phyloP scores from a whole-genome alignment of 2,797 vertebrate genomes.

The Cuniculus paca region DNA sequence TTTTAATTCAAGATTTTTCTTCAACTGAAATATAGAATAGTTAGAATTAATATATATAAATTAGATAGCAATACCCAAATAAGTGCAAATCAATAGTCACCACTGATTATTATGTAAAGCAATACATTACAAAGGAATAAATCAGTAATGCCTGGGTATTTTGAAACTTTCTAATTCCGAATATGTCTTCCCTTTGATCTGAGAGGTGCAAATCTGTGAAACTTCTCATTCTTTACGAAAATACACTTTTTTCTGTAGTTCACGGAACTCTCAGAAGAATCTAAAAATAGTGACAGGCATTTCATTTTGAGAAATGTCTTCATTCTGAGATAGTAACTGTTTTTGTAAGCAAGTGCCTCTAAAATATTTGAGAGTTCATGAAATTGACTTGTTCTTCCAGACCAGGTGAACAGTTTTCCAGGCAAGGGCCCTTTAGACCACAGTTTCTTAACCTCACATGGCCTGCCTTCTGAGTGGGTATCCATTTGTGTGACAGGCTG shows the following conservation, averaged over 20 bases:
- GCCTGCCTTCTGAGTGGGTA: background rate
- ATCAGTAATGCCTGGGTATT: background rate
- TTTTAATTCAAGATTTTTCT: constrained; percentile 56
- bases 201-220: background rate
- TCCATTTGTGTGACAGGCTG: background rate
- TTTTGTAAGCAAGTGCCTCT: background rate
- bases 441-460: background rate
- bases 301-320: background rate
- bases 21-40: background rate
- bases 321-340: background rate
- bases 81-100: background rate
- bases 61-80: constrained; percentile 32
- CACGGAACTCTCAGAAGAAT: background rate
- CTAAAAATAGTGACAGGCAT: background rate
- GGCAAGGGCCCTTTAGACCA: background rate
- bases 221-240: background rate
- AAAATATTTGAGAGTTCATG: background rate
- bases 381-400: background rate
- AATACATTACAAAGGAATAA: background rate
- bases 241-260: background rate
- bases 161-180: constrained; percentile 28
- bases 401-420: background rate
- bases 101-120: background rate
- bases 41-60: background rate
- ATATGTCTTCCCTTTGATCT: background rate